Evolutionary conservation across 2,888 invertebrate species (phyloP).

Genomic region (Meiosimyza platycephala): DNA sequence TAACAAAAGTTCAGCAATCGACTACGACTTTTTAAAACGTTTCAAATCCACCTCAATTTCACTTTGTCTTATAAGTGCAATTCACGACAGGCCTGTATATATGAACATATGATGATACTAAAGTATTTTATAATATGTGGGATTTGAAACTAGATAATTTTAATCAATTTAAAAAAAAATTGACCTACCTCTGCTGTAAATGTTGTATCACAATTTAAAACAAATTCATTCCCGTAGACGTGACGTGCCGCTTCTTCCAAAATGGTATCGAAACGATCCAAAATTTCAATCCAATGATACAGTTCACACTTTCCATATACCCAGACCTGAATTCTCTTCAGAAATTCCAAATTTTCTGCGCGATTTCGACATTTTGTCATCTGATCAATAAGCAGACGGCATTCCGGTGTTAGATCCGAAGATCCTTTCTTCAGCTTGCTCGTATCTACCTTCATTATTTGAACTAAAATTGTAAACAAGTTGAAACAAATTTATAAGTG

Average conservation of each 20-base stretch:
- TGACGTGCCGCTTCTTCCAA: slow-evolving; percentile 77
- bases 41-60: too few species aligned
- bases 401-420: slow-evolving; percentile 84
- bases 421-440: slow-evolving; percentile 84
- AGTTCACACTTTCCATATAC: slow-evolving; percentile 89
- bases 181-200: slow-evolving; percentile 71
- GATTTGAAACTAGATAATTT: neutral
- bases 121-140: too few species aligned
- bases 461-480: neutral
- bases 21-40: too few species aligned
- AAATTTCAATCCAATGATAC: slow-evolving; percentile 86
- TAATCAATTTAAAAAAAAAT: too few species aligned
- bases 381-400: slow-evolving; percentile 80
- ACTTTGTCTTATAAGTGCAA: too few species aligned
- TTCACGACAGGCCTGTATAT: too few species aligned
- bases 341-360: slow-evolving; percentile 74
- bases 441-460: slow-evolving; percentile 83
- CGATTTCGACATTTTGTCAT: slow-evolving; percentile 75
- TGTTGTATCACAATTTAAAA: slow-evolving; percentile 77
- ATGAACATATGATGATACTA: too few species aligned
- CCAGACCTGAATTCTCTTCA: slow-evolving; percentile 82
- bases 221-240: slow-evolving; percentile 60
- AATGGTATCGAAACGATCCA: slow-evolving; percentile 81
- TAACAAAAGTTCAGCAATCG: too few species aligned
- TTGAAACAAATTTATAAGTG: neutral